phyloP scores from a whole-genome alignment of 2,888 invertebrate genomes.

The Alentia gelatinosa region DNA sequence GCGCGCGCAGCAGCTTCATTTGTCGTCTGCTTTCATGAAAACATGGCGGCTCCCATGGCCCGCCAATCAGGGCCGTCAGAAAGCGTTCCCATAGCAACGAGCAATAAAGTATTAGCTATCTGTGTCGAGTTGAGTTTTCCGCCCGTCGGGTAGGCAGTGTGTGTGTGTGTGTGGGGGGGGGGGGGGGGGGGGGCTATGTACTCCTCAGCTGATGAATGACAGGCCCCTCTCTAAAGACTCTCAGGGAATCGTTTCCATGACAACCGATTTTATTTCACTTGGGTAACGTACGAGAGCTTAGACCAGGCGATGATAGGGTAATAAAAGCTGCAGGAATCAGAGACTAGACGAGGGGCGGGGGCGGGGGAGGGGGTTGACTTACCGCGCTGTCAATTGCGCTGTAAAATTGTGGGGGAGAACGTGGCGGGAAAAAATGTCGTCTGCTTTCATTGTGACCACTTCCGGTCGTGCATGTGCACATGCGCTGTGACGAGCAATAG shows the following conservation, averaged over 20 bases:
- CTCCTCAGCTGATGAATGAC: background rate
- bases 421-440: too few relatives aligned
- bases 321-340: background rate
- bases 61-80: background rate
- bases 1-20: background rate
- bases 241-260: constrained; percentile 10
- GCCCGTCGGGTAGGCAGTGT: background rate
- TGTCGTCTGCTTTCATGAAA: background rate
- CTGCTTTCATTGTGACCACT: too few relatives aligned
- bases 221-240: constrained; percentile 15
- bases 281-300: background rate
- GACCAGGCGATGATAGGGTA: background rate
- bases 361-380: background rate
- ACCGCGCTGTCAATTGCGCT: too few relatives aligned
- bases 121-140: background rate
- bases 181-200: background rate
- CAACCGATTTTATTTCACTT: constrained; percentile 16
- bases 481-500: too few relatives aligned
- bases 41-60: background rate
- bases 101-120: constrained; percentile 11
- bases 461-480: too few relatives aligned
- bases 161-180: too few relatives aligned
- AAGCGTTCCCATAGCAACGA: background rate
- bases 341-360: background rate
- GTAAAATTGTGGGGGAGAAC: too few relatives aligned